A percentile compares a stretch with the other conserved stretches of the same genome.
phyloP scores from a whole-genome alignment of 1,140 invertebrate species.

The Cheumatopsyche charites region DNA sequence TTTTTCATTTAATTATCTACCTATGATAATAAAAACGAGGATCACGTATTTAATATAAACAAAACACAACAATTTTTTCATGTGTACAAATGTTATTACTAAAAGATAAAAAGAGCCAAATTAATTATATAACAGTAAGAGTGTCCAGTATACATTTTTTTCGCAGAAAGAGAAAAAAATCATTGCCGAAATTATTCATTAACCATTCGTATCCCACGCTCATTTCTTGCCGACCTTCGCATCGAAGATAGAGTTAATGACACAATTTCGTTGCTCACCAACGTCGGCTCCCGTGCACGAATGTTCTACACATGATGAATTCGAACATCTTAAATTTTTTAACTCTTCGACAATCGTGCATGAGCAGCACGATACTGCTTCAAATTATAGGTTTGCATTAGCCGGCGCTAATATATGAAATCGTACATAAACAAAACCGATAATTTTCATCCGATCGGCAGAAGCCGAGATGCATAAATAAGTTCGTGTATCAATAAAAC shows the following conservation, averaged over 20 bases:
- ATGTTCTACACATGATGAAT: neutral
- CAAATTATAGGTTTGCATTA: conserved; percentile 14
- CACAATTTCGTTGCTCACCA: conserved; percentile 17
- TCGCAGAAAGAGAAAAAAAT: neutral
- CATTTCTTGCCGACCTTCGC: conserved; percentile 27
- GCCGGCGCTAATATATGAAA: neutral
- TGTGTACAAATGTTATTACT: too few relatives aligned
- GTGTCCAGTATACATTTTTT: conserved; percentile 4
- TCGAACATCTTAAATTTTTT: conserved; percentile 7
- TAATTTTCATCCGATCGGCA: conserved; percentile 13
- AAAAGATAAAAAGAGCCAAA: neutral
- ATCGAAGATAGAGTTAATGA: conserved; percentile 23
- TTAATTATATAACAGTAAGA: conserved; percentile 18
- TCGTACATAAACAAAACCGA: conserved; percentile 12
- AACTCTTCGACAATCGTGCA: neutral
- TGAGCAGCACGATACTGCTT: neutral
- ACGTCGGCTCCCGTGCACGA: neutral
- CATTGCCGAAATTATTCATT: neutral
- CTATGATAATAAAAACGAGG: too few relatives aligned
- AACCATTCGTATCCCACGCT: conserved; percentile 20
- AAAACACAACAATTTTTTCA: too few relatives aligned
- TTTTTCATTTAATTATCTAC: too few relatives aligned
- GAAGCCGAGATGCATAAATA: conserved; percentile 25
- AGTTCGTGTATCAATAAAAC: conserved; percentile 12
- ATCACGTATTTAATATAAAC: too few relatives aligned